Evolutionary conservation across 2,888 invertebrate species (phyloP).

Genomic region (Pheosia tremula): DNA sequence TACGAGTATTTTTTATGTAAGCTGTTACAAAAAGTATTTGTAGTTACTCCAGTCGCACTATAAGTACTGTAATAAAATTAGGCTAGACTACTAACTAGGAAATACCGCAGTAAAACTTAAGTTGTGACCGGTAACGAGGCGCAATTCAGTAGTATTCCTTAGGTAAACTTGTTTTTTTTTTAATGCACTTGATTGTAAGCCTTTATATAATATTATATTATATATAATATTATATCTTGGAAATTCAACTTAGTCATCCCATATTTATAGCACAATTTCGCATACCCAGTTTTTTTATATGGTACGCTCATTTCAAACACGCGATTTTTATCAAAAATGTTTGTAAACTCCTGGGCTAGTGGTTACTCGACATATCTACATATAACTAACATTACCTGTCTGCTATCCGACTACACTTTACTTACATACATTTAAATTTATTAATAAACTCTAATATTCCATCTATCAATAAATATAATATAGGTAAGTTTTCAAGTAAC

Average conservation of each 20-base stretch:
- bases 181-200: too few relatives aligned
- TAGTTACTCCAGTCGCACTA: conserved; percentile 8
- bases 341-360: too few relatives aligned
- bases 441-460: background rate
- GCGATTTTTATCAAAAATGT: too few relatives aligned
- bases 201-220: too few relatives aligned
- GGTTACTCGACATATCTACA: too few relatives aligned
- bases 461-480: too few relatives aligned
- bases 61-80: conserved; percentile 11
- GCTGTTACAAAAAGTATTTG: conserved; percentile 17
- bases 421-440: background rate
- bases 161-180: background rate
- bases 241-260: too few relatives aligned
- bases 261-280: too few relatives aligned
- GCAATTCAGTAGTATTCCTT: conserved; percentile 8
- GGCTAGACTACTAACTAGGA: conserved; percentile 34
- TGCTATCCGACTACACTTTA: background rate
- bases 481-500: too few relatives aligned
- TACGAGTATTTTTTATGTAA: conserved; percentile 12
- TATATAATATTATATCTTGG: too few relatives aligned
- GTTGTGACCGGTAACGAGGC: conserved; percentile 41
- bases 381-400: background rate
- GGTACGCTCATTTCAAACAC: too few relatives aligned
- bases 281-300: too few relatives aligned
- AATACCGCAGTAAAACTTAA: conserved; percentile 36